These are phyloP conservation scores for Nicator chloris DNA, from an alignment of 2,113 vertebrate genomes.

Conservation along the genomic window DNA sequence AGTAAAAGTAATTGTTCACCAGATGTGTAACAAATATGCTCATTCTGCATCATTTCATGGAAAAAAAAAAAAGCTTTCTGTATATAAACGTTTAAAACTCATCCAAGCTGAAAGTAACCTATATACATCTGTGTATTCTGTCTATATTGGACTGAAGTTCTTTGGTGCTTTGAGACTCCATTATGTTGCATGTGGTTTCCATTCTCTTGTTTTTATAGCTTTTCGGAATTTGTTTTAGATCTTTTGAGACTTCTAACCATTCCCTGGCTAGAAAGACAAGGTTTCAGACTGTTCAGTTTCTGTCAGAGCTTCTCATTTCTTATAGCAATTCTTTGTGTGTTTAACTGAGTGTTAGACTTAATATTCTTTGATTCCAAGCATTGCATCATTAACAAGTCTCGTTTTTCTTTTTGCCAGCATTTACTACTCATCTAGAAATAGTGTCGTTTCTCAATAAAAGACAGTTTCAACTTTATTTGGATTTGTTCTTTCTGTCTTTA, in stretches of 20 bases:
- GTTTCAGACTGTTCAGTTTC: not conserved
- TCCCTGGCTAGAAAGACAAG: slow-evolving; percentile 33
- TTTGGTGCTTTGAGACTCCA: slow-evolving; percentile 41
- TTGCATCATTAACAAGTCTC: slow-evolving; percentile 12
- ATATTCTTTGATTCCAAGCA: slow-evolving; percentile 29
- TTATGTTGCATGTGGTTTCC: slow-evolving; percentile 67
- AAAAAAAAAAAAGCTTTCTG: not conserved
- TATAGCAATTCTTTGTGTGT: not conserved
- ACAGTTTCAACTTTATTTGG: not conserved
- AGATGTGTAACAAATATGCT: not conserved
- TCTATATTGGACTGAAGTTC: slow-evolving; percentile 11
- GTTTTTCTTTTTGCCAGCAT: not conserved
- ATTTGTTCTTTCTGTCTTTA: not conserved
- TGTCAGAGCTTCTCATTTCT: slow-evolving; percentile 27
- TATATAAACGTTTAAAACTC: slow-evolving; percentile 9
- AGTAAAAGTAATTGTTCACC: slow-evolving; percentile 15
- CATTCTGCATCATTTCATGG: not conserved
- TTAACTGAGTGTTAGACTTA: not conserved
- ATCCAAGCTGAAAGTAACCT: slow-evolving; percentile 6
- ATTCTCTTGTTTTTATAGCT: slow-evolving; percentile 64
- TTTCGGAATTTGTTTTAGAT: slow-evolving; percentile 63
- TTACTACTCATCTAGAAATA: slow-evolving; percentile 11
- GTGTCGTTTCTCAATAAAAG: not conserved
- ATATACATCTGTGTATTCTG: not conserved
- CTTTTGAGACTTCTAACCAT: slow-evolving; percentile 53